Base-by-base conservation (phyloP, 2,113 vertebrate genomes). In the Struthidea cinerea region DNA sequence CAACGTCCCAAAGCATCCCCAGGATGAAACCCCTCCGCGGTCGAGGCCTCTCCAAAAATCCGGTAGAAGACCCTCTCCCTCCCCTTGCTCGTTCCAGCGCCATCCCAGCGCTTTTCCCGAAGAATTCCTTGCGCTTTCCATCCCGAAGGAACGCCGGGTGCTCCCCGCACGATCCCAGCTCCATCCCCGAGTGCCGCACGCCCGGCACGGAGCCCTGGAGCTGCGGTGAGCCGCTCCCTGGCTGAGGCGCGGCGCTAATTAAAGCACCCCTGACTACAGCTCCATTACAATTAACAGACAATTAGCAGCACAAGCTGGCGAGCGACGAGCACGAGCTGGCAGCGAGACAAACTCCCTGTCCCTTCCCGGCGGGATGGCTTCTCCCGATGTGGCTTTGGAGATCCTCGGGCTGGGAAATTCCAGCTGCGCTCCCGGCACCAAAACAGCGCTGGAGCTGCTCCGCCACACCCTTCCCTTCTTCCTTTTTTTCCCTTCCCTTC, bases 201-300 rank as follows among this genome's bases (percentile, higher is more conserved):
- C n/a, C 7, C 2, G 0, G 16, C 61, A 3, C 28, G 1, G 7
- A 63, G 55, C 59, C 26, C 70, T 2, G 39, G 14, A n/a, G 77
- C 70, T 64, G 28, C 30, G 0, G 0, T 1, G 7, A 33, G 59
- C 75, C 60, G 67, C 87, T 91, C 96, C 85, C 22, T 9, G 1
- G 56, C 64, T 53, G 93, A 97, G 96, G 87, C 86, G 24, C 46
- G 7, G 86, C 59, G 92, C 94, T 96, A 98, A 98, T 97, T 97
- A 96, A 94, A 95, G 93, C 95, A 94, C 92, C 33, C 24, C 83
- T 2, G 74, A 71, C 50, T 84, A 8, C 91, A 91, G 97, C 97
- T 96, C 87, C 97, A 81, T 94, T 91, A 81, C 96, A 97, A 97
- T 98, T 98, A 97, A 90, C 95, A 97, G 96, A 91, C 97, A 98